A percentile compares a stretch with the other conserved stretches of the same genome.
Evolutionary conservation across 2,888 invertebrate genomes (phyloP).

Genomic region (Chironomus riparius): DNA sequence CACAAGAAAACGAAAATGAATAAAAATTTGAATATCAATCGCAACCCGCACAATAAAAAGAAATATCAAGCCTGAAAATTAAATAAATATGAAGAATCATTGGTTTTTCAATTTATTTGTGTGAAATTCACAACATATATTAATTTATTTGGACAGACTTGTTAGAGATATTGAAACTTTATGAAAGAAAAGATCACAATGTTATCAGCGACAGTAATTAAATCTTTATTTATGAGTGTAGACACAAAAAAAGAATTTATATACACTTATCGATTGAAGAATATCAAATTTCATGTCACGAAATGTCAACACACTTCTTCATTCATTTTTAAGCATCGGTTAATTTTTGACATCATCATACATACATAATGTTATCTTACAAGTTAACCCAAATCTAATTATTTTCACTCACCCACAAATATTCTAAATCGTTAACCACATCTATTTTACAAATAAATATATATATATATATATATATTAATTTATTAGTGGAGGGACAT

Average conservation of each 20-base stretch:
- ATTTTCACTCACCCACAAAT: neutral
- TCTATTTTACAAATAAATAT: neutral
- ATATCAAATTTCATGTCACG: conserved; percentile 3
- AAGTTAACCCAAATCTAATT: neutral
- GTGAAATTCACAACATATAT: no score
- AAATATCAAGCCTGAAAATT: neutral
- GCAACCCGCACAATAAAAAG: no score
- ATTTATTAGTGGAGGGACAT: neutral
- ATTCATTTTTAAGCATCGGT: no score
- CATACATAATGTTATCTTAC: neutral
- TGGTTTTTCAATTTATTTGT: no score
- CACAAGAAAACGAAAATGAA: no score
- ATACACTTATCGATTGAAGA: neutral
- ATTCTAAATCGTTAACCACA: conserved; percentile 16
- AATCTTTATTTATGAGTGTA: neutral
- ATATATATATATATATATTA: no score
- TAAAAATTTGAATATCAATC: no score
- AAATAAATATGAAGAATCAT: no score
- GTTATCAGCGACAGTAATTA: neutral
- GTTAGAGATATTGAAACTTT: no score
- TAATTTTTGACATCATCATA: no score
- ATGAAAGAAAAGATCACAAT: neutral
- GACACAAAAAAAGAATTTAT: neutral
- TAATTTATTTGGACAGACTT: no score
- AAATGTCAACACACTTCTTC: neutral